Evolutionary conservation across 1,140 invertebrate species (phyloP).

Genomic region (Solen grandis): DNA sequence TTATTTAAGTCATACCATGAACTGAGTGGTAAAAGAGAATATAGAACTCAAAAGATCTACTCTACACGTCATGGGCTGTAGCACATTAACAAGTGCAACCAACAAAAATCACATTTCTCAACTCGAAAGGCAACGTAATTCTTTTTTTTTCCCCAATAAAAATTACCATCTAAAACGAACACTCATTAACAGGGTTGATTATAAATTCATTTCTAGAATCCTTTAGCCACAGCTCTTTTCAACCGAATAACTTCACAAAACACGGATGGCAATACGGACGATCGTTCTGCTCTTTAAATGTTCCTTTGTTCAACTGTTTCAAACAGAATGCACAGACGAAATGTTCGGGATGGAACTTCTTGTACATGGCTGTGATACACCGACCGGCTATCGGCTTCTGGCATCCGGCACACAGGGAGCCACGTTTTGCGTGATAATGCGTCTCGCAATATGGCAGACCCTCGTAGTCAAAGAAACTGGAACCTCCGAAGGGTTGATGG

Average conservation of each 20-base stretch:
- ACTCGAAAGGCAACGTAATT: too few relatives aligned
- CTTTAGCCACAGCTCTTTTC: constrained; percentile 5
- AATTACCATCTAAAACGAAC: too few relatives aligned
- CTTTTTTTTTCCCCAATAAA: too few relatives aligned
- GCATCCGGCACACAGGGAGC: constrained; percentile 97
- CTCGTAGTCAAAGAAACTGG: constrained; percentile 97
- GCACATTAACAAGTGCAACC: too few relatives aligned
- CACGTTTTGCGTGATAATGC: constrained; percentile 97
- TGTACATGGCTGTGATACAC: constrained; percentile 99
- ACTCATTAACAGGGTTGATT: too few relatives aligned
- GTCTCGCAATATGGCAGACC: constrained; percentile 98
- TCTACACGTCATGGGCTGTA: too few relatives aligned
- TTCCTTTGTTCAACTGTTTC: constrained; percentile 98
- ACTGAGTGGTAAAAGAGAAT: too few relatives aligned
- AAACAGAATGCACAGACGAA: constrained; percentile 99
- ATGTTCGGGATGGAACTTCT: constrained; percentile 99
- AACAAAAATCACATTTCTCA: too few relatives aligned
- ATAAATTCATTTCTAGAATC: neutral
- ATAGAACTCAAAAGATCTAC: too few relatives aligned
- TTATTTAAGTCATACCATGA: too few relatives aligned
- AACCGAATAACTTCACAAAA: constrained; percentile 96
- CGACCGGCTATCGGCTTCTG: constrained; percentile 96
- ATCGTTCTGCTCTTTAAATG: constrained; percentile 95
- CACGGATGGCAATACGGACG: constrained; percentile 99
- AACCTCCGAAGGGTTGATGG: constrained; percentile 93